Conservation (phyloP, 1,140 invertebrate species). For the Ips nitidus region DNA sequence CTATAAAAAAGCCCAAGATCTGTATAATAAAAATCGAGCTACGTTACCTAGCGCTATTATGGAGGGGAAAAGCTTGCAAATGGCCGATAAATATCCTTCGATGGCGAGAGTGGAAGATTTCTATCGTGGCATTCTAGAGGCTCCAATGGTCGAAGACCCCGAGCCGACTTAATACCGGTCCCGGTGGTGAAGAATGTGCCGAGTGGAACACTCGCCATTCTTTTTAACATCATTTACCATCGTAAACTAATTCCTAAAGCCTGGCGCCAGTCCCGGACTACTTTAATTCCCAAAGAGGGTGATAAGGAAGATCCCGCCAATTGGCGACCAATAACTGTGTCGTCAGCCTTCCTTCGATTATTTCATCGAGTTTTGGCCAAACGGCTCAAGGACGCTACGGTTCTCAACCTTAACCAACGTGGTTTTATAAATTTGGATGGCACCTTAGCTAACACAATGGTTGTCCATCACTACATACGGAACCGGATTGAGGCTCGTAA, state of each 20-base stretch:
- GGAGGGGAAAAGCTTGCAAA: not conserved
- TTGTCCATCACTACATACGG: not conserved
- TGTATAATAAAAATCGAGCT: not conserved
- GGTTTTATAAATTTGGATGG: not conserved
- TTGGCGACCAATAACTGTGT: constrained; percentile 1
- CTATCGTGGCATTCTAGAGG: not conserved
- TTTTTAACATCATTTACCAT: not conserved
- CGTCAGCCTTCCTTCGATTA: not conserved
- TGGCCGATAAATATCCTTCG: not conserved
- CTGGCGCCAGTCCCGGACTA: not conserved
- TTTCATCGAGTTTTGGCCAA: not conserved
- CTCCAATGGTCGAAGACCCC: not conserved
- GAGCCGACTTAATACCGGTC: not conserved
- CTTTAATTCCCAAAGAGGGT: constrained; percentile 1
- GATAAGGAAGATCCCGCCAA: not conserved
- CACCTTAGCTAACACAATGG: not conserved
- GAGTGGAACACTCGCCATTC: not conserved
- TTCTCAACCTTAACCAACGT: not conserved
- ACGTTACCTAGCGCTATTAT: not conserved
- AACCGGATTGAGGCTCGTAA: not conserved
- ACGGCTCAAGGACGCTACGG: not conserved
- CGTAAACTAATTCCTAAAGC: not conserved
- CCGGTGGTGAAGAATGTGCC: not conserved
- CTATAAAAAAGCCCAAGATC: constrained; percentile 2
- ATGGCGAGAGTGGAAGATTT: not conserved